Conservation (phyloP, 2,797 vertebrate species). For the Dallia pectoralis region DNA sequence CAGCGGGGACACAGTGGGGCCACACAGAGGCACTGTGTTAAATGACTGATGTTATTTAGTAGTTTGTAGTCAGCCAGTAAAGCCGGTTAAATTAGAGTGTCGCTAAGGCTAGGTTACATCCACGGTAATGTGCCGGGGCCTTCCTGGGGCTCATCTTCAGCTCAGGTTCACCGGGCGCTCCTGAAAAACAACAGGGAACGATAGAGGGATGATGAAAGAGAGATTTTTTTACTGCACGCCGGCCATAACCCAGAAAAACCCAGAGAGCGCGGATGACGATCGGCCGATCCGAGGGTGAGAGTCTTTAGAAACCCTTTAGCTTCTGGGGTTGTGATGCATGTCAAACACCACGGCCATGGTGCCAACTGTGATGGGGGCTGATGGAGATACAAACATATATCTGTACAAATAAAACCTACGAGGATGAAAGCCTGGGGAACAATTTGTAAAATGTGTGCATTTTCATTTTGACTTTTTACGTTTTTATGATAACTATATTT, state of each 20-base stretch:
- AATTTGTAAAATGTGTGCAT: constrained; percentile 85
- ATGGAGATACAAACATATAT: constrained; percentile 67
- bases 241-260: constrained; percentile 75
- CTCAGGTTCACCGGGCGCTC: constrained; percentile 50
- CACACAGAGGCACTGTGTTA: constrained; percentile 36
- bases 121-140: constrained; percentile 14
- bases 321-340: constrained; percentile 83
- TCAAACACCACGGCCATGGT: constrained; percentile 71
- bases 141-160: constrained; percentile 48
- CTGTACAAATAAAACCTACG: constrained; percentile 71
- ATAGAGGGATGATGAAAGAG: constrained; percentile 49
- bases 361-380: constrained; percentile 68
- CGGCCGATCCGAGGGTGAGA: constrained; percentile 30
- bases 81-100: constrained; percentile 4
- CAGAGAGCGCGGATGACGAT: constrained; percentile 38
- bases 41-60: constrained; percentile 28
- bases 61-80: constrained; percentile 32
- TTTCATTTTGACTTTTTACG: constrained; percentile 82
- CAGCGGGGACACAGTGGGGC: constrained; percentile 14
- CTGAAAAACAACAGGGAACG: constrained; percentile 28
- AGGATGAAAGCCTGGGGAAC: constrained; percentile 67
- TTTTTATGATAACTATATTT: constrained; percentile 79
- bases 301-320: constrained; percentile 67
- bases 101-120: constrained; percentile 13
- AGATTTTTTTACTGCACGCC: constrained; percentile 67